A percentile compares a stretch with the other conserved stretches of the same genome.
phyloP scores from a whole-genome alignment of 2,888 invertebrate species.

The Notodonta ziczac region DNA sequence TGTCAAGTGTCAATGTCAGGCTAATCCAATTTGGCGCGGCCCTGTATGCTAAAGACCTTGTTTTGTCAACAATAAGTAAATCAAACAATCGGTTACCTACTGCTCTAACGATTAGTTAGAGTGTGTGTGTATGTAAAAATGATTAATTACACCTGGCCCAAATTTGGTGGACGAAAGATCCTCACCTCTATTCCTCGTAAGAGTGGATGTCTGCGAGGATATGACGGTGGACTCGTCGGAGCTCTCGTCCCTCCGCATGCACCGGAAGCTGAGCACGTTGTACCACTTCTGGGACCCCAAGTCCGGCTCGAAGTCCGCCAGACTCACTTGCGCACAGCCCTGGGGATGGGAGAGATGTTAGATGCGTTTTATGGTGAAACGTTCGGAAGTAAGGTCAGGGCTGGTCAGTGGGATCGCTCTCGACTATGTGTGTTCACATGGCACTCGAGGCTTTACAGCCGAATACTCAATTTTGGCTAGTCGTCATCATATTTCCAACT shows the following conservation, averaged over 20 bases:
- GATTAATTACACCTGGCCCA: too few species aligned
- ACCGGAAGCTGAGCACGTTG: constrained; percentile 91
- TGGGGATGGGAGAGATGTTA: constrained; percentile 62
- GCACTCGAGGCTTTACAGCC: constrained; percentile 74
- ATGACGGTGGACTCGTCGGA: constrained; percentile 98
- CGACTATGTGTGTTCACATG: constrained; percentile 73
- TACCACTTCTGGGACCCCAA: constrained; percentile 95
- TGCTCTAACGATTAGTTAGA: background rate
- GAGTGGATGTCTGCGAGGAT: constrained; percentile 97
- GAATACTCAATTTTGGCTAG: constrained; percentile 84
- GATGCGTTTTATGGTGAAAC: background rate
- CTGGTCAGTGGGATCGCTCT: constrained; percentile 76
- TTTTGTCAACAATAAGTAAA: too few species aligned
- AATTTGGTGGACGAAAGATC: background rate
- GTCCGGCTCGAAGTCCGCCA: constrained; percentile 96
- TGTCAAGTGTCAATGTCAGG: too few species aligned
- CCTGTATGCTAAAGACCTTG: too few species aligned
- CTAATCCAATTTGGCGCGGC: too few species aligned
- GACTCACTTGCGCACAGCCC: constrained; percentile 98
- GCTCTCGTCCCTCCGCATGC: constrained; percentile 91
- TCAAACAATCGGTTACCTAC: too few species aligned
- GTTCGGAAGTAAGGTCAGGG: background rate
- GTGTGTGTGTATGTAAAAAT: too few species aligned
- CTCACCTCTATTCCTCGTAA: constrained; percentile 93
- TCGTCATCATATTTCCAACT: constrained; percentile 68